Evolutionary conservation across 2,113 vertebrate genomes (phyloP), one percentile per base, ranked within the genome.

Genomic region (Bagarius yarrelli): DNA sequence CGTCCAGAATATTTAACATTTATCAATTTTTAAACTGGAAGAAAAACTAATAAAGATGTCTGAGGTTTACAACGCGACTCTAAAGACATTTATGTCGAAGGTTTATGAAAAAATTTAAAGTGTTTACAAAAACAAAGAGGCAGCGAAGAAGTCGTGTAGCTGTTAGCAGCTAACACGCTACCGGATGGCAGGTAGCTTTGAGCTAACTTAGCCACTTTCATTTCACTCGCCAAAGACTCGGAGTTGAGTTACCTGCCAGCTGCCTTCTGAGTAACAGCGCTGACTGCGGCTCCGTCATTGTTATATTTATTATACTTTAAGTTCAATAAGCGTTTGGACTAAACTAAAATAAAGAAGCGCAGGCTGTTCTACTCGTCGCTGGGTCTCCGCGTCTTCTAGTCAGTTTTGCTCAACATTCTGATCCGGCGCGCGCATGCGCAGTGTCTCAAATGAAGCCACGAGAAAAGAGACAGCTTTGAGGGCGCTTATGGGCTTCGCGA

Each of bases 231-330:
- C 30, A 72, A 59, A 40, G 71, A 75, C 81, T 75, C 77, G 66
- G n/a, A 81, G 88, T 79, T 11, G 34, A 78, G 86, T 92, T 95
- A 98, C 97, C 97, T 96, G 97, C 96, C 85, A 98, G 94, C 93
- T 98, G 97, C 93, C 96, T 97, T 92, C 95, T 94, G 91, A 98
- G 94, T 89, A 98, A 93, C 94, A 98, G 92, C 88, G 94, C 96
- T 79, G 96, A 96, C 93, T 98, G 97, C 87, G 95, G 95, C 94
- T 98, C 96, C 94, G 95, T 98, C 97, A 98, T 98, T 83, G 34
- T 88, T 87, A 63, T 85, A 67, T 57, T 80, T 73, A 67, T 71
- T 83, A 76, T 76, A 82, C 82, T 74, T 74, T 56, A 78, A 80
- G 81, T 64, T 57, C 76, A 81, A 87, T 85, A 55, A 84, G 81